Conservation (phyloP, 2,113 vertebrate genomes). For the Protobothrops mucrosquamatus region DNA sequence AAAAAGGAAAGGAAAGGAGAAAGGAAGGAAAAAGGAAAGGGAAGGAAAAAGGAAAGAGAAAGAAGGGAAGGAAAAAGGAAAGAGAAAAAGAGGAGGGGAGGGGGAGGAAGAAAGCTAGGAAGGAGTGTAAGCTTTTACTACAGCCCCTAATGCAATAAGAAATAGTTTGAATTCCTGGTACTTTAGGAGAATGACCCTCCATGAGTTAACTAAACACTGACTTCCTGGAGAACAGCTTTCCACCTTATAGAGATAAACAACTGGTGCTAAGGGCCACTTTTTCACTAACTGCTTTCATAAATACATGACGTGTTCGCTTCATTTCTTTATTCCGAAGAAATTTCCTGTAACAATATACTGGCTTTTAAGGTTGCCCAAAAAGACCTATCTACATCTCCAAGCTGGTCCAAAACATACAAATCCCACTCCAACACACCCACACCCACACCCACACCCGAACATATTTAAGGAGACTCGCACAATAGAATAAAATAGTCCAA, state of each 20-base stretch:
- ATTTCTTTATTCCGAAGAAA: background rate
- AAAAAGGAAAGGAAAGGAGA: fast-evolving
- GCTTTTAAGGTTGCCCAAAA: background rate
- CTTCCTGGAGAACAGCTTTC: background rate
- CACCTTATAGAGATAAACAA: background rate
- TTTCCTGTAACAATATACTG: background rate
- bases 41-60: fast-evolving
- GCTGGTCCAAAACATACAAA: background rate
- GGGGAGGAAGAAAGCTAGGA: background rate
- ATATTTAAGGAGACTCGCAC: background rate
- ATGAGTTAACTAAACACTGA: background rate
- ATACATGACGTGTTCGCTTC: fast-evolving
- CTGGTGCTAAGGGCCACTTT: background rate
- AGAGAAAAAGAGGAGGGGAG: too few species aligned
- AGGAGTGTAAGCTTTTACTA: background rate
- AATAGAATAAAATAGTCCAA: background rate
- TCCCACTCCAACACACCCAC: too few species aligned
- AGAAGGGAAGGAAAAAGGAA: too few species aligned
- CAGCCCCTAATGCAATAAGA: background rate
- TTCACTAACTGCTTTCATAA: background rate
- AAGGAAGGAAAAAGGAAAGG: fast-evolving
- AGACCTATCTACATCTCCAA: background rate
- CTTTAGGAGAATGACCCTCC: background rate
- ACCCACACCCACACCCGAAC: background rate
- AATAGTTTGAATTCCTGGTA: background rate